A percentile compares a stretch with the other conserved stretches of the same genome.
These are phyloP conservation scores for Volucella inanis DNA, from an alignment of 2,888 invertebrate genomes.

Conservation along the genomic window DNA sequence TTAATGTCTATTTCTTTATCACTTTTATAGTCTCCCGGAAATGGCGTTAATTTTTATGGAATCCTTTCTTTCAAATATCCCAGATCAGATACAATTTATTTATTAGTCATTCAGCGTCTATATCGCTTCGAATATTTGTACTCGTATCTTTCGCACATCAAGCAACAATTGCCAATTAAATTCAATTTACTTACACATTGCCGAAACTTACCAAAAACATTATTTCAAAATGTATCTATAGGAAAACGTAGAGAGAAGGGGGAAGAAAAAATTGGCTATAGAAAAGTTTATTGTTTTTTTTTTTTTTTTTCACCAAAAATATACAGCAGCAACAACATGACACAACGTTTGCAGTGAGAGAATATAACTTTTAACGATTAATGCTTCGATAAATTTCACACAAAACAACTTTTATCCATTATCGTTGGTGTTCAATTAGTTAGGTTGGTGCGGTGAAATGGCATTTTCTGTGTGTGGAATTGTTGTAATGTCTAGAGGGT, in stretches of 20 bases:
- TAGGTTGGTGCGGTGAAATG: slow-evolving; percentile 9
- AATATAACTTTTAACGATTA: slow-evolving; percentile 69
- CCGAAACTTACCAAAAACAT: slow-evolving; percentile 13
- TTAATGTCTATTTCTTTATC: no score
- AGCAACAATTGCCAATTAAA: slow-evolving; percentile 68
- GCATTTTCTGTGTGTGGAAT: neutral
- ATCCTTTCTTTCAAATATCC: neutral
- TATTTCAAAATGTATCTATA: neutral
- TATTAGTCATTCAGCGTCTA: slow-evolving; percentile 32
- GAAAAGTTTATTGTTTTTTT: neutral
- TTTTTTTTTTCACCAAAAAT: neutral
- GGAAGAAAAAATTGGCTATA: slow-evolving; percentile 7
- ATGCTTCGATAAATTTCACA: slow-evolving; percentile 71
- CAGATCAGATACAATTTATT: slow-evolving; percentile 3
- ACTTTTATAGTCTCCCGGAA: no score
- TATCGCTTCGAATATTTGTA: slow-evolving; percentile 7
- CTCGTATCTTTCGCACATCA: neutral
- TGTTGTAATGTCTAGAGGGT: neutral
- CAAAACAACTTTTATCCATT: slow-evolving; percentile 73
- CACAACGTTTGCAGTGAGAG: slow-evolving; percentile 34
- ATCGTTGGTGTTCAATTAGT: slow-evolving; percentile 64
- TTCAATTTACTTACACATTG: slow-evolving; percentile 51
- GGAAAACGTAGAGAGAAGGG: slow-evolving; percentile 1
- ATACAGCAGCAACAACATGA: slow-evolving; percentile 1
- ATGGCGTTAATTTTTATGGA: no score